Evolutionary conservation across 2,888 invertebrate genomes (phyloP), one percentile per base, ranked within the genome.

Genomic region (Drosophila mulleri): DNA sequence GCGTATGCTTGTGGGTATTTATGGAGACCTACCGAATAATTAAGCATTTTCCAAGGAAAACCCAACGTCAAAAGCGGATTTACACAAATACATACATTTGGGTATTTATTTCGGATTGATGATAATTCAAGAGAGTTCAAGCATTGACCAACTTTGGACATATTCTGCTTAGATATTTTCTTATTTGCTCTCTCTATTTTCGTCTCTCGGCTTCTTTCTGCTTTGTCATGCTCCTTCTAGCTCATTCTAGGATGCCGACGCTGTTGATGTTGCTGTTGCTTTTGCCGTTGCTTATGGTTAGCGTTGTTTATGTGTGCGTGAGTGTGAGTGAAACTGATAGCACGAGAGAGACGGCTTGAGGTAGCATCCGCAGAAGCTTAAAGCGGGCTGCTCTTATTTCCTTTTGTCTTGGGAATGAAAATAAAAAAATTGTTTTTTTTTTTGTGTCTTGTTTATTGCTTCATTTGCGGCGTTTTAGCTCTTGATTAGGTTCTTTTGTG

Each of bases 401-500:
- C 63, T 68, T 83, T 83, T 80, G 77, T 82, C 75, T 79, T 77
- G 53, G 39, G 50, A 57, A 53, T 29, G 48, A 56, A 26, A 65
- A n/a, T n/a, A n/a, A 58, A 64, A 80, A 73, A 84, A 83, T 78
- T 1, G n/a, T 20, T 20, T 7, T 23, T 45, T 23, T 45, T 45
- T 77, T 88, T 84, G 78, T 84, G 85, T 78, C 74, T 89, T 82
- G 82, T 89, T 86, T 88, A 82, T 88, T 89, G 76, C 85, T 84
- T 85, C 89, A 88, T 89, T 85, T 85, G 88, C 81, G 81, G 88
- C 80, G 71, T 86, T 88, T 84, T 88, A 78, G 78, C 81, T 89
- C 86, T 86, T 86, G 86, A 86, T 86, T 86, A 88, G 88, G 88
- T 88, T 86, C 86, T 78, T 88, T 88, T 88, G 78, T 88, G 76